These are phyloP conservation scores for Pleuronectes platessa DNA, from an alignment of 2,113 vertebrate species.

Conservation along the genomic window DNA sequence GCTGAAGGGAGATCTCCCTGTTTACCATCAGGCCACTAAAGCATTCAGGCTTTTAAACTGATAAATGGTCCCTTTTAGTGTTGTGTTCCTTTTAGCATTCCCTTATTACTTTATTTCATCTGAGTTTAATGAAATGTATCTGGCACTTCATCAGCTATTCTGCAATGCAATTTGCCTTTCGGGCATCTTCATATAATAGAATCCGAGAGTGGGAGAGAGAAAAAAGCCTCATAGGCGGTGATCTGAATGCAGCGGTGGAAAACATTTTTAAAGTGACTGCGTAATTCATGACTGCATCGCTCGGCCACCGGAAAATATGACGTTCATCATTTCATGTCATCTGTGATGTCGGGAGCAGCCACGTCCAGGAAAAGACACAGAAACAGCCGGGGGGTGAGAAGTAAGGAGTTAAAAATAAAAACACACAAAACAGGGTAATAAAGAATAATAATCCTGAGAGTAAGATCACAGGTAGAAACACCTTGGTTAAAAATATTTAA, in stretches of 20 bases:
- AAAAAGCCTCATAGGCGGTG: constrained; percentile 29
- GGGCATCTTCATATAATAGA: constrained; percentile 72
- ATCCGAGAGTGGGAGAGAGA: constrained; percentile 2
- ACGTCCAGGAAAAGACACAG: not conserved
- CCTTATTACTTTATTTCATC: constrained; percentile 77
- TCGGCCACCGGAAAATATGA: not conserved
- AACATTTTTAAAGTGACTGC: constrained; percentile 42
- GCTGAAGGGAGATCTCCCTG: constrained; percentile 55
- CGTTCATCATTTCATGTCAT: constrained; percentile 24
- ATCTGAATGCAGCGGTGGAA: constrained; percentile 57
- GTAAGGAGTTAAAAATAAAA: not conserved
- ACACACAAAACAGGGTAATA: not conserved
- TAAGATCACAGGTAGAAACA: not conserved
- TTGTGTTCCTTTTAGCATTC: constrained; percentile 71
- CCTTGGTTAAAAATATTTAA: not conserved
- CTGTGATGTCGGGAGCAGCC: not conserved
- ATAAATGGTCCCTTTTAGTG: constrained; percentile 69
- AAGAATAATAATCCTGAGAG: not conserved
- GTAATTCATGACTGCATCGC: constrained; percentile 20
- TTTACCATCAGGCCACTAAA: constrained; percentile 59
- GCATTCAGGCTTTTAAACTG: constrained; percentile 67
- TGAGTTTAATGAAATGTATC: constrained; percentile 81
- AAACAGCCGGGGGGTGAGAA: not conserved
- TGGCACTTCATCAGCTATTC: constrained; percentile 76
- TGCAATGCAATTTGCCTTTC: constrained; percentile 69